phyloP scores from a whole-genome alignment of 2,113 vertebrate species.

The Patagioenas fasciata region DNA sequence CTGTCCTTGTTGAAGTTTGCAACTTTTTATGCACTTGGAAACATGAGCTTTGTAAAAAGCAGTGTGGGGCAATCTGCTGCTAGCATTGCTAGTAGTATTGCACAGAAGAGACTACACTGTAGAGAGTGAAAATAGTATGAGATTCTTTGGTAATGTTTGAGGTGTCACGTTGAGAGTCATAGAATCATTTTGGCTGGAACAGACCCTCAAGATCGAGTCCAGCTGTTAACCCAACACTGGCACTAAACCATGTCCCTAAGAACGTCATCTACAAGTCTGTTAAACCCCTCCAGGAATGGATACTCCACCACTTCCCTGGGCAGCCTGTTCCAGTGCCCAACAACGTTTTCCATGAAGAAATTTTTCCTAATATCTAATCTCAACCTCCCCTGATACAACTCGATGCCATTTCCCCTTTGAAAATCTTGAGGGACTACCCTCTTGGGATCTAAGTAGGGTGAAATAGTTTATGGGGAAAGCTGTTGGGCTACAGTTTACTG shows the following conservation, averaged over 20 bases:
- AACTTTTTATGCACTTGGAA: not conserved
- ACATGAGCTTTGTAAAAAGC: not conserved
- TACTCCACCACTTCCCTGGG: no score
- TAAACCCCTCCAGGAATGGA: no score
- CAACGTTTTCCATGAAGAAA: no score
- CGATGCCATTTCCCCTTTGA: no score
- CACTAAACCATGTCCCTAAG: no score
- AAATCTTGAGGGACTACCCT: not conserved
- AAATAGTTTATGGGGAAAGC: not conserved
- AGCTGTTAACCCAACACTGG: no score
- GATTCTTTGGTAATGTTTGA: not conserved
- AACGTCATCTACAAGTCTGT: no score
- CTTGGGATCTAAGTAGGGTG: not conserved
- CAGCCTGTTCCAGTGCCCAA: no score
- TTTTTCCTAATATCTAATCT: no score
- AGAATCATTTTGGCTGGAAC: no score
- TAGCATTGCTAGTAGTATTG: not conserved
- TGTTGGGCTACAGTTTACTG: not conserved
- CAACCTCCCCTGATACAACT: no score
- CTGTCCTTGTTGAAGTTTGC: not conserved
- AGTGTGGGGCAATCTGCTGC: not conserved
- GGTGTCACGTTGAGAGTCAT: rapidly evolving
- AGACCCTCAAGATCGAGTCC: no score
- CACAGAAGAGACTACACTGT: not conserved
- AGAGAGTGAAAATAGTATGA: not conserved